Evolutionary conservation across 2,113 vertebrate genomes (phyloP).

Genomic region (Mionectes macconnelli): DNA sequence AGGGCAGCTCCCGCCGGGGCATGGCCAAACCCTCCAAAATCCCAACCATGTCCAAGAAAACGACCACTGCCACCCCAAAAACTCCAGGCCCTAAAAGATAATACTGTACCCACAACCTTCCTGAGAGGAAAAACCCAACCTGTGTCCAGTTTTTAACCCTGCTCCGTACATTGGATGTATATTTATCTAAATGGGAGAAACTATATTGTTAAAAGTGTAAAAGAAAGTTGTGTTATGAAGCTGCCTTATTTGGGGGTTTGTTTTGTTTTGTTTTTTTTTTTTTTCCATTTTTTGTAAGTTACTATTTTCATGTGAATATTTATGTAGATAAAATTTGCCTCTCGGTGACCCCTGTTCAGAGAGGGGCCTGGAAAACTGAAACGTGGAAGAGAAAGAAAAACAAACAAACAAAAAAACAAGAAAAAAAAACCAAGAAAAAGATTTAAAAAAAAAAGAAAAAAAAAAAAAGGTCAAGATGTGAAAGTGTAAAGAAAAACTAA

Average conservation of each 20-base stretch:
- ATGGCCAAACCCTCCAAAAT: slow-evolving; percentile 92
- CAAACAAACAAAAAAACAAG: slow-evolving; percentile 23
- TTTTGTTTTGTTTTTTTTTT: slow-evolving; percentile 70
- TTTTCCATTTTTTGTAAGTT: slow-evolving; percentile 91
- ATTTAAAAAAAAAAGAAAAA: not conserved
- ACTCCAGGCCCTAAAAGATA: slow-evolving; percentile 84
- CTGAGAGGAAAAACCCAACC: not conserved
- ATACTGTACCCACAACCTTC: slow-evolving; percentile 52
- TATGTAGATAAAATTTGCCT: slow-evolving; percentile 83
- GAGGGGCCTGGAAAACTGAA: slow-evolving; percentile 69
- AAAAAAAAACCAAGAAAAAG: not conserved
- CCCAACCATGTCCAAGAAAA: slow-evolving; percentile 95
- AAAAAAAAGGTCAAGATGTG: slow-evolving; percentile 68
- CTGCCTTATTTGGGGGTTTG: slow-evolving; percentile 98
- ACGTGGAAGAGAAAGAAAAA: slow-evolving; percentile 58
- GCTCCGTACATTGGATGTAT: slow-evolving; percentile 79
- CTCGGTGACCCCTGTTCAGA: slow-evolving; percentile 65
- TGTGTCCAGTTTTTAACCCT: slow-evolving; percentile 65
- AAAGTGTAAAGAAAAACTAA: slow-evolving; percentile 72
- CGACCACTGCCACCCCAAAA: slow-evolving; percentile 84
- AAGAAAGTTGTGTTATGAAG: slow-evolving; percentile 85
- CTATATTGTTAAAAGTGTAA: slow-evolving; percentile 86
- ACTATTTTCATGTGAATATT: slow-evolving; percentile 91
- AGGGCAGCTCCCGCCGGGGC: slow-evolving; percentile 76
- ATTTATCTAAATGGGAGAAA: slow-evolving; percentile 80